Percentiles rank a stretch among this genome's conserved stretches.
Conservation (phyloP, 1,140 invertebrate species). For the Drosophila oshimai region DNA sequence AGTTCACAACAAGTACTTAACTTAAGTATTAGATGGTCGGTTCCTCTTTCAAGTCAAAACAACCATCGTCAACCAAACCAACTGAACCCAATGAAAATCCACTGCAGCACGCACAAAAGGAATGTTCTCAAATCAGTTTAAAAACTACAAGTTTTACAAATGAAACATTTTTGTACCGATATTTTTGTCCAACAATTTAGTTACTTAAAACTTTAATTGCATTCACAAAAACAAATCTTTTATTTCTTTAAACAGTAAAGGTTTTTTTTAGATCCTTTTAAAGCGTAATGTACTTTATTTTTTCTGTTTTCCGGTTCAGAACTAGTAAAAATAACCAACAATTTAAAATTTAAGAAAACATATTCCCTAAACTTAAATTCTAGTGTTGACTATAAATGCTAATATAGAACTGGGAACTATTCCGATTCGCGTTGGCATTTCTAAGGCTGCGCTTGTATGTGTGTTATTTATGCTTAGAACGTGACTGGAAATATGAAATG, state of each 20-base stretch:
- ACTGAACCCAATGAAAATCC: constrained; percentile 29
- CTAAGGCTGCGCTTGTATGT: constrained; percentile 18
- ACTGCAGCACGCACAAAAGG: background rate
- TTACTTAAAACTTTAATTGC: too few relatives aligned
- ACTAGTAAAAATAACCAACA: background rate
- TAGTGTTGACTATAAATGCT: background rate
- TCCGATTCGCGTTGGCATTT: constrained; percentile 1
- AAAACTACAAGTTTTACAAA: too few relatives aligned
- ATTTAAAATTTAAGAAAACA: too few relatives aligned
- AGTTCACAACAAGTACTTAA: constrained; percentile 34
- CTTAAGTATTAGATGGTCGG: constrained; percentile 26
- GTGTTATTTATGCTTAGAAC: constrained; percentile 71
- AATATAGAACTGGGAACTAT: constrained; percentile 16
- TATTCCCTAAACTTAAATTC: too few relatives aligned
- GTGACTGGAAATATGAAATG: constrained; percentile 79
- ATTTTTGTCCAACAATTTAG: too few relatives aligned
- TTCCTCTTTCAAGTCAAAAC: background rate
- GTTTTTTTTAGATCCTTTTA: too few relatives aligned
- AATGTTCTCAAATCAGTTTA: constrained; percentile 5
- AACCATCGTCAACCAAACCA: constrained; percentile 8
- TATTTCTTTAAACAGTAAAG: too few relatives aligned
- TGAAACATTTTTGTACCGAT: too few relatives aligned
- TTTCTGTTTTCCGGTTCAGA: background rate
- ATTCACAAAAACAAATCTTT: too few relatives aligned
- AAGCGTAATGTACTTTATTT: too few relatives aligned